phyloP scores from a whole-genome alignment of 1,140 invertebrate genomes.

The Gryon sp. region DNA sequence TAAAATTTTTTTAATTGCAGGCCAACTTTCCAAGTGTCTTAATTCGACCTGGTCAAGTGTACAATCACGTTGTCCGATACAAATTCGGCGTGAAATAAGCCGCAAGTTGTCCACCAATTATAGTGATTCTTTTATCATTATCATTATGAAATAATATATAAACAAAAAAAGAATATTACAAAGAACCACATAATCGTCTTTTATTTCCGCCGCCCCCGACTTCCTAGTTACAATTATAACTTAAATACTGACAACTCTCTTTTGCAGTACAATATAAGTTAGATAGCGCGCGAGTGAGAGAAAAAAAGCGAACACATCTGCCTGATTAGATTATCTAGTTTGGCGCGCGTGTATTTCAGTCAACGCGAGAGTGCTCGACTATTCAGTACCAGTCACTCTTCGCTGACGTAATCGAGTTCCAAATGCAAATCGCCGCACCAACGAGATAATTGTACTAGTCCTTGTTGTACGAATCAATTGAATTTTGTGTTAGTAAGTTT shows the following conservation, averaged over 20 bases:
- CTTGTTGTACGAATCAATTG: constrained; percentile 8
- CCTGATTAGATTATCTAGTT: constrained; percentile 55
- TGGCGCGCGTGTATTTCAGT: constrained; percentile 45
- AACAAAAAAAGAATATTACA: background rate
- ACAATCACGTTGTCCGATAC: constrained; percentile 83
- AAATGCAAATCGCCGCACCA: constrained; percentile 29
- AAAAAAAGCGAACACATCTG: constrained; percentile 14
- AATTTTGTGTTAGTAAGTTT: too few relatives aligned
- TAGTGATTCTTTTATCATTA: background rate
- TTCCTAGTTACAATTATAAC: background rate
- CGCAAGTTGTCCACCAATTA: background rate
- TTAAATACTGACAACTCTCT: constrained; percentile 1
- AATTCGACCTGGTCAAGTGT: constrained; percentile 86
- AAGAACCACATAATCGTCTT: background rate
- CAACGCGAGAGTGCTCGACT: constrained; percentile 8
- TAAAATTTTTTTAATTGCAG: constrained; percentile 76
- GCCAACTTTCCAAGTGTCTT: constrained; percentile 86
- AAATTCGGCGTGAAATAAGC: constrained; percentile 80
- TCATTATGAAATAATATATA: background rate
- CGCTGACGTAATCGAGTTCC: constrained; percentile 42
- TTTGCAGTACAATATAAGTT: constrained; percentile 30
- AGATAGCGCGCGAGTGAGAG: constrained; percentile 12
- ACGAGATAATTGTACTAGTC: constrained; percentile 27
- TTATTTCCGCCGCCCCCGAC: constrained; percentile 10
- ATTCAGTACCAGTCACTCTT: constrained; percentile 41